Conservation (phyloP, 2,888 invertebrate genomes). For the Pediacus dermestoides region DNA sequence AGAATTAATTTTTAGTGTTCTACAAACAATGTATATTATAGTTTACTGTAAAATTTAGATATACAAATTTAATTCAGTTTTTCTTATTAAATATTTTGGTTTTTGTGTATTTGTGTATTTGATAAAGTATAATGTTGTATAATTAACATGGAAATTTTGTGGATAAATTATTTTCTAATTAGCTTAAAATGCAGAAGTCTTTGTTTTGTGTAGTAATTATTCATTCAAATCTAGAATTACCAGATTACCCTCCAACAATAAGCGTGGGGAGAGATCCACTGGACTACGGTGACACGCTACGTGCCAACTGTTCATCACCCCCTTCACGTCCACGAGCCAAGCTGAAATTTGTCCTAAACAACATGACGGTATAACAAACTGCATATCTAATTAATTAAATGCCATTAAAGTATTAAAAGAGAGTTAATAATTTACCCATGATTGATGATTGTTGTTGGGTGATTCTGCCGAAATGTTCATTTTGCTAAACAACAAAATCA, state of each 20-base stretch:
- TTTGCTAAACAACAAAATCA: no score
- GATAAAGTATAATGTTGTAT: no score
- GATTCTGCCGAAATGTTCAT: no score
- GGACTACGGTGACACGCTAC: conserved; percentile 69
- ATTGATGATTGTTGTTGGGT: no score
- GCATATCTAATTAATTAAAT: conserved; percentile 10
- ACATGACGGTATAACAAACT: conserved; percentile 68
- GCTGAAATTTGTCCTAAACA: conserved; percentile 74
- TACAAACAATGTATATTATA: no score
- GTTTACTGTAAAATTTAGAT: no score
- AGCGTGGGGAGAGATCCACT: conserved; percentile 71
- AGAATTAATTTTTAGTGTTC: no score
- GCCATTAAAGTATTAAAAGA: conserved; percentile 9
- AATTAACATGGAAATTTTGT: no score
- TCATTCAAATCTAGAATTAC: conserved; percentile 60
- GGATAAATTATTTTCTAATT: background rate
- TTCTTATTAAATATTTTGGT: no score
- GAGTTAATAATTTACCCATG: no score
- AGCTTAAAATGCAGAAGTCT: background rate
- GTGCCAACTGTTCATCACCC: conserved; percentile 76
- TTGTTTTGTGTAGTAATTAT: conserved; percentile 6
- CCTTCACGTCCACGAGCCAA: conserved; percentile 72
- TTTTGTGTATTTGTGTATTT: no score
- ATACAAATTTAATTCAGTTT: no score
- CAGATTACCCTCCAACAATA: conserved; percentile 64